Evolutionary conservation across 2,113 vertebrate species (phyloP), one percentile per base, ranked within the genome.

Genomic region (Anthoscopus minutus): DNA sequence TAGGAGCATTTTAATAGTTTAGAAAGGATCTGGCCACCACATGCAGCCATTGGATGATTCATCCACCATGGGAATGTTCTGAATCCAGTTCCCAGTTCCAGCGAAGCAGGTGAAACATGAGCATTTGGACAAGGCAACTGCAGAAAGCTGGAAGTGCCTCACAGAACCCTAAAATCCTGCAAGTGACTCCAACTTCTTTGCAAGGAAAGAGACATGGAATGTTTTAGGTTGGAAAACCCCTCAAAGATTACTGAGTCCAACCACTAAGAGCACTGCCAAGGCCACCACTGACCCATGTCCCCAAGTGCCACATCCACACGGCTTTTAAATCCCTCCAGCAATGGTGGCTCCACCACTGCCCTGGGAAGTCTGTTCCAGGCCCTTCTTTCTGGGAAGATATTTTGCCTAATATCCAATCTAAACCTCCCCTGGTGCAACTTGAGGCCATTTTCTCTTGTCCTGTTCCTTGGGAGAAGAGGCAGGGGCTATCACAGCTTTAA

Each of bases 1-100:
- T 3, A 71, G 42, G 15, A 9, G 35, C 10, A 33, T 15, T 31
- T 47, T n/a, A 45, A 58, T 1, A 64, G 37, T 3, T 58, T 33
- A 31, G 10, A 50, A 30, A 40, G 31, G 51, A 70, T 40, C 37
- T 13, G 15, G 28, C 14, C n/a, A 60, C 28, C 11, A 16, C 16
- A 6, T 1, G 2, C 5, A 82, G 35, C 25, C 57, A 50, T 2
- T 2, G 4, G 25, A 48, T 48, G 11, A 28, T 53, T 12, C 27
- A 31, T 33, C 25, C 50, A 15, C 33, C 19, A 19, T 0, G 24
- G 69, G 58, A 77, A 69, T 44, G 28, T 5, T 83, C 9, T 53
- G 40, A 47, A 81, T 33, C 12, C 0, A 4, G 6, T 48, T 84
- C 38, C 13, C 50, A 38, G 11, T n/a, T 23, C 58, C 73, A 73